Evolutionary conservation across 1,140 invertebrate species (phyloP).

Genomic region (Oedothorax gibbosus): DNA sequence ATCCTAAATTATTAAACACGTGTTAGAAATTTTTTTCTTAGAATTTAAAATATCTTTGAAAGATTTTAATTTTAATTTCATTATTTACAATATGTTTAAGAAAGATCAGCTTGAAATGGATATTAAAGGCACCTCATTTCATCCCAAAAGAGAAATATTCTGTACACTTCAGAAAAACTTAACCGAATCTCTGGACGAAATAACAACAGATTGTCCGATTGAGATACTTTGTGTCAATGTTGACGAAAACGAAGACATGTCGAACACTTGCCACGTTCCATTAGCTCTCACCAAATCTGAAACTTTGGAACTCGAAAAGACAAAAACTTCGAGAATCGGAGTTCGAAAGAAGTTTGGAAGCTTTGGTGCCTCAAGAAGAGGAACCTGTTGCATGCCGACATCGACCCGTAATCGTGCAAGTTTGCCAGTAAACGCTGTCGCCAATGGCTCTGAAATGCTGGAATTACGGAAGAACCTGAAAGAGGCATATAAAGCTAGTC

Average conservation of each 20-base stretch:
- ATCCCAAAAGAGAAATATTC: too few relatives aligned
- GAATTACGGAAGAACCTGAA: neutral
- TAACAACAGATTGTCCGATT: neutral
- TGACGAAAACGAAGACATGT: constrained; percentile 35
- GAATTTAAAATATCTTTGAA: too few relatives aligned
- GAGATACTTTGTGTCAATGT: constrained; percentile 19
- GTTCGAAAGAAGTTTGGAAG: neutral
- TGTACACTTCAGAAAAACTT: too few relatives aligned
- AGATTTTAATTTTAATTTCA: too few relatives aligned
- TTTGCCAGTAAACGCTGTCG: neutral
- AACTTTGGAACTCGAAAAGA: neutral
- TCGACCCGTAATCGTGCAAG: neutral
- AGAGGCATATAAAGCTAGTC: neutral
- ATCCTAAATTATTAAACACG: too few relatives aligned
- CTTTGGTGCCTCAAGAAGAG: neutral
- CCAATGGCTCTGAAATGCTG: neutral
- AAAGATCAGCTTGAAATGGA: too few relatives aligned
- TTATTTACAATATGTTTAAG: too few relatives aligned
- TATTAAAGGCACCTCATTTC: too few relatives aligned
- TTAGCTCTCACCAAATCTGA: neutral
- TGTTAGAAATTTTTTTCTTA: too few relatives aligned
- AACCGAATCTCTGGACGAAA: neutral
- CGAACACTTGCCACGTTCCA: constrained; percentile 16
- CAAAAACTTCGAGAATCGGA: neutral
- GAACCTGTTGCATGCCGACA: neutral